These are phyloP conservation scores for Macroramphosus scolopax DNA, from an alignment of 2,797 vertebrate species.

Conservation along the genomic window DNA sequence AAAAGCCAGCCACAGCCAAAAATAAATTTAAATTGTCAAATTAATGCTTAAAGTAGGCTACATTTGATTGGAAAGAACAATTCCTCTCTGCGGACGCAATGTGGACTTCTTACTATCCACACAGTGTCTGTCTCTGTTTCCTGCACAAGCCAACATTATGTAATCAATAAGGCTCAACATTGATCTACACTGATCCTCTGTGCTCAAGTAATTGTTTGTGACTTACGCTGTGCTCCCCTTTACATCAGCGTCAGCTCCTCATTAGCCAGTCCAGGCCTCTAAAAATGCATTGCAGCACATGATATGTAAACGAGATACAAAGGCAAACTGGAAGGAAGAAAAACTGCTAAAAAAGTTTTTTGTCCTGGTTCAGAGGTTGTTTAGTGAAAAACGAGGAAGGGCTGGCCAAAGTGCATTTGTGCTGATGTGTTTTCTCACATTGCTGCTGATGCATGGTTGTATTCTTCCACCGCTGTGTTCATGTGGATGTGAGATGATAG, in stretches of 20 bases:
- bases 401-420: constrained; percentile 6
- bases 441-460: constrained; percentile 2
- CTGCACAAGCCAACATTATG: constrained; percentile 18
- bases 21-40: too few species aligned
- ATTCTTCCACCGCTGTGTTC: constrained; percentile 3
- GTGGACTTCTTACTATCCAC: neutral
- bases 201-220: constrained; percentile 32
- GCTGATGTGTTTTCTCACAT: neutral
- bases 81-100: neutral
- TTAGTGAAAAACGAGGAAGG: neutral
- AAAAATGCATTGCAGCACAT: constrained; percentile 8
- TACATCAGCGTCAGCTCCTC: constrained; percentile 15
- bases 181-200: constrained; percentile 35
- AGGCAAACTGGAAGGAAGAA: too few species aligned
- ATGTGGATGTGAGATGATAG: constrained; percentile 27
- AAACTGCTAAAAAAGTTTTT: too few species aligned
- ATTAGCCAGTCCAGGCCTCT: too few species aligned
- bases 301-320: neutral
- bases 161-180: constrained; percentile 47
- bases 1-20: too few species aligned
- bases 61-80: neutral
- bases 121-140: constrained; percentile 20
- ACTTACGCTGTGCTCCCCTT: constrained; percentile 39
- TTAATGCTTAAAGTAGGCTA: too few species aligned
- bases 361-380: neutral